phyloP scores from a whole-genome alignment of 2,113 vertebrate species.

The Xenopus laevis region DNA sequence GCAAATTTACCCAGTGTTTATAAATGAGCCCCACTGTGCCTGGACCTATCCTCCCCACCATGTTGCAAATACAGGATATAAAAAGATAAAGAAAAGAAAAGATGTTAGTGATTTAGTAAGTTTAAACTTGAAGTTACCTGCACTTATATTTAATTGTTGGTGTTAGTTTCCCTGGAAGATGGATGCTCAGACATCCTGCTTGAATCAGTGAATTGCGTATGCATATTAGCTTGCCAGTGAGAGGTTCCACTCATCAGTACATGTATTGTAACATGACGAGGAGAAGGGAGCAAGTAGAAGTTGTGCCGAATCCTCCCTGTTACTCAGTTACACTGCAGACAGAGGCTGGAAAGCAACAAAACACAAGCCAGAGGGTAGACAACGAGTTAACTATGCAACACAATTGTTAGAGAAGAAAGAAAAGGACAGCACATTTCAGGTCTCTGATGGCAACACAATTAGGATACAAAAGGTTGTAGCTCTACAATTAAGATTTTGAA shows the following conservation, averaged over 20 bases:
- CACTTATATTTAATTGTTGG: constrained; percentile 2
- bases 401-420: background rate
- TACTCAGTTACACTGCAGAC: background rate
- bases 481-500: too few relatives aligned
- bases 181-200: constrained; percentile 1
- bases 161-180: constrained; percentile 5
- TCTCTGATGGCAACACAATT: background rate
- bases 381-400: background rate
- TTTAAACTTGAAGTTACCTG: background rate
- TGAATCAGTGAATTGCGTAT: background rate
- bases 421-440: background rate
- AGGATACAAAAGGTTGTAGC: too few relatives aligned
- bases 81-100: background rate
- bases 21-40: too few relatives aligned
- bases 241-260: background rate
- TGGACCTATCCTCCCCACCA: too few relatives aligned
- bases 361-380: background rate
- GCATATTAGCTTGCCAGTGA: background rate
- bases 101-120: background rate
- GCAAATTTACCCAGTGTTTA: too few relatives aligned
- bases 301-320: background rate
- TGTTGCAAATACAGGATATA: too few relatives aligned
- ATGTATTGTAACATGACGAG: background rate
- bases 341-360: constrained; percentile 3
- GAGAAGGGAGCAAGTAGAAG: background rate